Conservation (phyloP, 2,113 vertebrate genomes). For the Caretta caretta region DNA sequence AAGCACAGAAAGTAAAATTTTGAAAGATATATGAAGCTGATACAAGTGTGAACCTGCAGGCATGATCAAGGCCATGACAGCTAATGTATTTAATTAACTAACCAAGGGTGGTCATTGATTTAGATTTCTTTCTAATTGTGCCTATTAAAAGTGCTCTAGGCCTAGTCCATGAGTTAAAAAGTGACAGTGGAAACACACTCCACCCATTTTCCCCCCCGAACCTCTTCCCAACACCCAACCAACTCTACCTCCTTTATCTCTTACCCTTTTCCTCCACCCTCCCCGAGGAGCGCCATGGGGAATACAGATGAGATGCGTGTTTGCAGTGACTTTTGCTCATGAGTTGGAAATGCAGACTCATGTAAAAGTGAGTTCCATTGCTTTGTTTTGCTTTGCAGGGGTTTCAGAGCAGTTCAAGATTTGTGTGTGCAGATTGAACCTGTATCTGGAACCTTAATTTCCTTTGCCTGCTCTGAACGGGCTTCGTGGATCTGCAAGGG, state of each 20-base stretch:
- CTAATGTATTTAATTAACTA: background rate
- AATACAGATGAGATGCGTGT: background rate
- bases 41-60: background rate
- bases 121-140: background rate
- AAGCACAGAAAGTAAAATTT: background rate
- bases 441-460: background rate
- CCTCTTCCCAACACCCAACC: background rate
- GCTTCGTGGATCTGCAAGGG: constrained; percentile 18
- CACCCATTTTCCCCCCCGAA: too few species aligned
- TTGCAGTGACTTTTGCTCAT: background rate
- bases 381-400: background rate
- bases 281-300: background rate
- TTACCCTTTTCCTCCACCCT: background rate
- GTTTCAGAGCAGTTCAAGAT: background rate
- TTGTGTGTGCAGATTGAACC: background rate
- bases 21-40: background rate
- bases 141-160: background rate
- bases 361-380: background rate
- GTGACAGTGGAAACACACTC: background rate
- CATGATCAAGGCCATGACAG: background rate
- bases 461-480: background rate
- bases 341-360: background rate
- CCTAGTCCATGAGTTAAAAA: background rate
- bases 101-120: background rate
- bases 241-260: too few species aligned